These are phyloP conservation scores for Malacoctenus gilli DNA, from an alignment of 2,797 vertebrate species.

Conservation along the genomic window DNA sequence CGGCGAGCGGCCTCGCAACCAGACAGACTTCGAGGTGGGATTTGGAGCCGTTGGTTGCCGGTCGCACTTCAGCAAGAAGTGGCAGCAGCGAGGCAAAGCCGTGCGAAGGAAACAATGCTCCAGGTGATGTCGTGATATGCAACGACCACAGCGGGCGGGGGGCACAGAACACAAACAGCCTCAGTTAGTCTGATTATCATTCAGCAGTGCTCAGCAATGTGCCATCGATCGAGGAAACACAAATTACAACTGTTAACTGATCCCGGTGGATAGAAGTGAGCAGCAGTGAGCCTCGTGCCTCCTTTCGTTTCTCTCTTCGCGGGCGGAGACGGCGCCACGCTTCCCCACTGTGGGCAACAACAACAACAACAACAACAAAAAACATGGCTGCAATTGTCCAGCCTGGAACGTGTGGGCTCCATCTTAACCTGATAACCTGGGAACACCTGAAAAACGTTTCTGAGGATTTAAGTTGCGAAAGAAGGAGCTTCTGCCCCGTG, in stretches of 20 bases:
- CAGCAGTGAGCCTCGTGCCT: conserved; percentile 1
- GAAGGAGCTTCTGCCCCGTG: conserved; percentile 41
- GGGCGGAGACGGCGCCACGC: conserved; percentile 1
- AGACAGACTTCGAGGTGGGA: background rate
- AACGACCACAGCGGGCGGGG: conserved; percentile 24
- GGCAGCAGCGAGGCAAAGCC: background rate
- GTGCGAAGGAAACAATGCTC: conserved; percentile 16
- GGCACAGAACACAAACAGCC: conserved; percentile 35
- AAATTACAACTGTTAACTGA: conserved; percentile 26
- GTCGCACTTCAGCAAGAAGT: no score
- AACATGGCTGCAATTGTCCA: conserved; percentile 56
- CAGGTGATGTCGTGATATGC: conserved; percentile 26
- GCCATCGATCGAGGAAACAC: conserved; percentile 36
- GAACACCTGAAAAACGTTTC: conserved; percentile 62
- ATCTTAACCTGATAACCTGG: conserved; percentile 69
- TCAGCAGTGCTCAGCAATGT: conserved; percentile 48
- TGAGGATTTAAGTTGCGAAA: conserved; percentile 48
- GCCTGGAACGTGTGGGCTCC: conserved; percentile 72
- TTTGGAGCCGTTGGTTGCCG: no score
- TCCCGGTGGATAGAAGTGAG: conserved; percentile 22
- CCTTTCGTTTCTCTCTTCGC: conserved; percentile 10
- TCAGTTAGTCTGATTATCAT: conserved; percentile 57
- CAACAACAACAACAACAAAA: background rate
- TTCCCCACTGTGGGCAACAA: conserved; percentile 12
- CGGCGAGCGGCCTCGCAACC: no score